Evolutionary conservation across 2,888 invertebrate genomes (phyloP).

Genomic region (Diarsia mendica): DNA sequence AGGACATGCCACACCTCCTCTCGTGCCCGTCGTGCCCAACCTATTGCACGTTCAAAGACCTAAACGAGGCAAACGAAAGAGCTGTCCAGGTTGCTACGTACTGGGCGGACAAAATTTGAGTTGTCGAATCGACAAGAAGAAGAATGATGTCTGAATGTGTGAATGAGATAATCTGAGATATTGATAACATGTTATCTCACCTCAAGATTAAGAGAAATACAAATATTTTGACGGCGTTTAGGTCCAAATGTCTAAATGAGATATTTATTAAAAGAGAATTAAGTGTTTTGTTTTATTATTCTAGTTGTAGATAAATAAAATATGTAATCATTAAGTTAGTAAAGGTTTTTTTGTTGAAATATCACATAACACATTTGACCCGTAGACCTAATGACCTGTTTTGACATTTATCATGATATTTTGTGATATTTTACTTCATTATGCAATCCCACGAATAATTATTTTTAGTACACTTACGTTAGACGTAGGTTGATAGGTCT

Average conservation of each 20-base stretch:
- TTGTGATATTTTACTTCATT: not conserved
- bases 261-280: not conserved
- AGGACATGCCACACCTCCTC: too few species aligned
- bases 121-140: too few species aligned
- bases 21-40: too few species aligned
- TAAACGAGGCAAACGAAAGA: too few species aligned
- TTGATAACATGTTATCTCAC: slow-evolving; percentile 7
- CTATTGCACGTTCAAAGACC: too few species aligned
- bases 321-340: not conserved
- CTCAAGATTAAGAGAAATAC: not conserved
- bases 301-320: too few species aligned
- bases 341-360: not conserved
- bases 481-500: too few species aligned
- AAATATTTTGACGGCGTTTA: not conserved
- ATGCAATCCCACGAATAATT: not conserved
- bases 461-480: too few species aligned
- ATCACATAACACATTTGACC: not conserved
- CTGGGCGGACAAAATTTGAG: too few species aligned
- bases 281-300: not conserved
- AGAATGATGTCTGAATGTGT: too few species aligned
- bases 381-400: not conserved
- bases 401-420: not conserved
- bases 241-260: not conserved
- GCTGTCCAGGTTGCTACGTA: too few species aligned
- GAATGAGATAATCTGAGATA: not conserved